Conservation (phyloP, 1,140 invertebrate species). For the Ladona fulva region DNA sequence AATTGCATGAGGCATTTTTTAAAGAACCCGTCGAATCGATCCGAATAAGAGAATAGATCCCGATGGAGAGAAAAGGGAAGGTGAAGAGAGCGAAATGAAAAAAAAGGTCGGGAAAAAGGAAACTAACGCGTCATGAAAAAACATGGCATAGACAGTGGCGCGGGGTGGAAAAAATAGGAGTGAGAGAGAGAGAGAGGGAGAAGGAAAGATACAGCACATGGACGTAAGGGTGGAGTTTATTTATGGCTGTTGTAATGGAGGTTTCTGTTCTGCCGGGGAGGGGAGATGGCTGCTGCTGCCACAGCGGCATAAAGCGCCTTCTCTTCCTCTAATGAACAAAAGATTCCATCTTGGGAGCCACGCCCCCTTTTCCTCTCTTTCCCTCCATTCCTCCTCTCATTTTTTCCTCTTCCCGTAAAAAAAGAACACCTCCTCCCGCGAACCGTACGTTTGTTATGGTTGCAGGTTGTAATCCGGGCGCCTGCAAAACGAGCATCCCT, state of each 20-base stretch:
- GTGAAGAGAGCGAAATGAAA: not conserved
- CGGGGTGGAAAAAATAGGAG: not conserved
- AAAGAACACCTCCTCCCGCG: not conserved
- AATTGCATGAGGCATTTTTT: too few species aligned
- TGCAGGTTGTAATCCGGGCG: not conserved
- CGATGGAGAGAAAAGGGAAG: not conserved
- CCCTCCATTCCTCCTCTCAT: not conserved
- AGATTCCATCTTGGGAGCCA: constrained; percentile 12
- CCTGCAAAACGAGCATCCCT: not conserved
- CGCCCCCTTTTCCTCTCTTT: not conserved
- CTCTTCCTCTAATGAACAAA: constrained; percentile 16
- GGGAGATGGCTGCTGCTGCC: not conserved
- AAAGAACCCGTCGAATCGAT: too few species aligned
- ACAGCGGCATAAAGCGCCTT: not conserved
- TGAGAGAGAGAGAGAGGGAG: not conserved
- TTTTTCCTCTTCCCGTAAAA: not conserved
- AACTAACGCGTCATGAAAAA: not conserved
- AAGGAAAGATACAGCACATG: constrained; percentile 17
- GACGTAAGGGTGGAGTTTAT: constrained; percentile 18
- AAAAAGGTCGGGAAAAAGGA: not conserved
- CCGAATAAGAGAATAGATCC: too few species aligned
- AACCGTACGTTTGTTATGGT: not conserved
- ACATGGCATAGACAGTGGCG: not conserved
- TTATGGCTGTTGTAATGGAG: constrained; percentile 4
- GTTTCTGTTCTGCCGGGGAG: not conserved